Conservation (phyloP, 2,797 vertebrate species). For the Pangasius mekongensis region DNA sequence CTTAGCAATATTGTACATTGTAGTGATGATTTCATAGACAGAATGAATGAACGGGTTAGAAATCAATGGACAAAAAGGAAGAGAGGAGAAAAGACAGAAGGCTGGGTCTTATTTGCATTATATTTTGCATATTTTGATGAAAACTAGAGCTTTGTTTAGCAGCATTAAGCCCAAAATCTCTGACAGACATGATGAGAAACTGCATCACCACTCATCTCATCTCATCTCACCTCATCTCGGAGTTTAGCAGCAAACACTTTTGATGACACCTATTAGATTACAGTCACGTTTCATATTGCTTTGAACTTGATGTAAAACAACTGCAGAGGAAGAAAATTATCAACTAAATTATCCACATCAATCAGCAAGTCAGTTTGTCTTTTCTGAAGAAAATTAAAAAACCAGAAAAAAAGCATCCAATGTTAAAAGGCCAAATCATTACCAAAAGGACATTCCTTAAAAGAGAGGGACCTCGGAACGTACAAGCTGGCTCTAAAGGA, state of each 20-base stretch:
- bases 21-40: not conserved
- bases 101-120: slow-evolving; percentile 4
- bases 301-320: slow-evolving; percentile 48
- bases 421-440: slow-evolving; percentile 38
- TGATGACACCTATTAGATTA: slow-evolving; percentile 52
- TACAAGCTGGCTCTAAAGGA: not conserved
- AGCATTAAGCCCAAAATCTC: slow-evolving; percentile 22
- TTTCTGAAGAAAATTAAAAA: slow-evolving; percentile 20
- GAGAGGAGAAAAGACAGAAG: not conserved
- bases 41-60: not conserved
- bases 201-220: slow-evolving; percentile 34
- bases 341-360: slow-evolving; percentile 46
- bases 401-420: not conserved
- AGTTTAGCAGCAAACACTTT: slow-evolving; percentile 30
- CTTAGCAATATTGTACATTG: not conserved
- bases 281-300: slow-evolving; percentile 51
- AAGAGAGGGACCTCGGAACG: not conserved
- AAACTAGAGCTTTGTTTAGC: slow-evolving; percentile 33
- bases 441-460: slow-evolving; percentile 6
- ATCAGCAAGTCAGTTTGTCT: slow-evolving; percentile 4
- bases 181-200: slow-evolving; percentile 28
- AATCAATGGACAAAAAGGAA: not conserved
- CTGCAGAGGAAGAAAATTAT: slow-evolving; percentile 43
- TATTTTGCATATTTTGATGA: slow-evolving; percentile 38
- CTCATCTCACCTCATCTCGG: slow-evolving; percentile 25